Conservation (phyloP, 2,888 invertebrate genomes). For the Anagyrus pseudococci region DNA sequence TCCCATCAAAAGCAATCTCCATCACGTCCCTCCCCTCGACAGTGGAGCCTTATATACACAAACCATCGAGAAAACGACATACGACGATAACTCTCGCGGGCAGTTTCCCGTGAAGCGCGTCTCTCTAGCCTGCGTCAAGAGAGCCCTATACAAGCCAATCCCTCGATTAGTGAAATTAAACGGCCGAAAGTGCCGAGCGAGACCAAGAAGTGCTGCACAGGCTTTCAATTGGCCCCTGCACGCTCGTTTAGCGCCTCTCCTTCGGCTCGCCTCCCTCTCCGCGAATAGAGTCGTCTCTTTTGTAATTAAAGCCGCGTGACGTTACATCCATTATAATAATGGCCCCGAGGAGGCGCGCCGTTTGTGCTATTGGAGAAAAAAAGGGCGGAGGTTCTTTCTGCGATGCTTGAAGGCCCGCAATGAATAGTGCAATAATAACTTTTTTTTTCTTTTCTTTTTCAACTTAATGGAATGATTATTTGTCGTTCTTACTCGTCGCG, state of each 20-base stretch:
- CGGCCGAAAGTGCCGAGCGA: slow-evolving; percentile 13
- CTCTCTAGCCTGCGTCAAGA: neutral
- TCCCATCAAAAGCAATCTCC: too few relatives aligned
- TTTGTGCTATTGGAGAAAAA: too few relatives aligned
- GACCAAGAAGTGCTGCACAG: neutral
- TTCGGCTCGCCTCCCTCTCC: neutral
- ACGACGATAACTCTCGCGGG: neutral
- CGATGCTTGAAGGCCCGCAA: too few relatives aligned
- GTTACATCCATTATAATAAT: slow-evolving; percentile 2
- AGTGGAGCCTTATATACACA: too few relatives aligned
- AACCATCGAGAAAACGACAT: too few relatives aligned
- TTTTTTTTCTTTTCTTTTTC: too few relatives aligned
- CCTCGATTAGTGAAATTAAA: slow-evolving; percentile 14
- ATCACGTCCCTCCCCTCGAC: too few relatives aligned
- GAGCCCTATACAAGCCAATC: neutral
- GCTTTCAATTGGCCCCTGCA: slow-evolving; percentile 5
- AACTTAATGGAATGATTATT: too few relatives aligned
- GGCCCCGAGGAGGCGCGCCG: neutral
- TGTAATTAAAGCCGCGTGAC: neutral
- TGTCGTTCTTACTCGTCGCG: too few relatives aligned
- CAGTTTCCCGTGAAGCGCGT: neutral
- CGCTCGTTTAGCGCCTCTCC: neutral
- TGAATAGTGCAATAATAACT: too few relatives aligned
- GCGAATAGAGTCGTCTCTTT: neutral
- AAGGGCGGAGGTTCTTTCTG: too few relatives aligned